A percentile compares a stretch with the other conserved stretches of the same genome.
phyloP scores from a whole-genome alignment of 1,140 invertebrate genomes.

The Cherax quadricarinatus region DNA sequence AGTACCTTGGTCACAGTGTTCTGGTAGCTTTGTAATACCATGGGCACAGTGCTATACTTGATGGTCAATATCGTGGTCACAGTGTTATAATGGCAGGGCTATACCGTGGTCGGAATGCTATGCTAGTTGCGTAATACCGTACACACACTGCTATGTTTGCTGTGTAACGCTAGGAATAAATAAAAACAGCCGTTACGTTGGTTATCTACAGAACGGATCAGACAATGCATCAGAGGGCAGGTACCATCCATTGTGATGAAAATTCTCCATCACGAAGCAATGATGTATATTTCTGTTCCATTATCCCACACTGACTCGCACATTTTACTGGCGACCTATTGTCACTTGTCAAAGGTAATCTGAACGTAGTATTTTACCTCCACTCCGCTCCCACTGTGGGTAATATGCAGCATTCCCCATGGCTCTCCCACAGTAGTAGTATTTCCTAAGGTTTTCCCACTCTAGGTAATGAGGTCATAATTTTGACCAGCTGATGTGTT shows the following conservation, averaged over 20 bases:
- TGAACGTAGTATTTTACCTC: background rate
- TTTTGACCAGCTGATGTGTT: background rate
- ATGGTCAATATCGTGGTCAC: too few relatives aligned
- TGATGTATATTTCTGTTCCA: background rate
- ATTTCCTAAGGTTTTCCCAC: too few relatives aligned
- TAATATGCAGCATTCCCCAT: background rate
- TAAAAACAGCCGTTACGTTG: background rate
- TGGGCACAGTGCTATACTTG: too few relatives aligned
- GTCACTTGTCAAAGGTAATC: slow-evolving; percentile 5
- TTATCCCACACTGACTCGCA: background rate
- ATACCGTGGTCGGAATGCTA: too few relatives aligned
- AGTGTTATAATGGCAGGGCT: too few relatives aligned
- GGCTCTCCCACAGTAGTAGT: too few relatives aligned
- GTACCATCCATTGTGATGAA: background rate
- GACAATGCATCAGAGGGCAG: background rate
- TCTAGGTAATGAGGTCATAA: background rate
- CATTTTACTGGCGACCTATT: background rate
- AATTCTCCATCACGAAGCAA: background rate
- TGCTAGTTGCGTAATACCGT: too few relatives aligned
- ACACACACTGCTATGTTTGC: too few relatives aligned
- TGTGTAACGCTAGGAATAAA: too few relatives aligned
- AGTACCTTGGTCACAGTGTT: too few relatives aligned
- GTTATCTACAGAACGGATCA: background rate
- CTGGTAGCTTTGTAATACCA: too few relatives aligned
- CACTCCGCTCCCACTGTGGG: too few relatives aligned